Conservation (phyloP, 2,888 invertebrate genomes). For the Troilus luridus region DNA sequence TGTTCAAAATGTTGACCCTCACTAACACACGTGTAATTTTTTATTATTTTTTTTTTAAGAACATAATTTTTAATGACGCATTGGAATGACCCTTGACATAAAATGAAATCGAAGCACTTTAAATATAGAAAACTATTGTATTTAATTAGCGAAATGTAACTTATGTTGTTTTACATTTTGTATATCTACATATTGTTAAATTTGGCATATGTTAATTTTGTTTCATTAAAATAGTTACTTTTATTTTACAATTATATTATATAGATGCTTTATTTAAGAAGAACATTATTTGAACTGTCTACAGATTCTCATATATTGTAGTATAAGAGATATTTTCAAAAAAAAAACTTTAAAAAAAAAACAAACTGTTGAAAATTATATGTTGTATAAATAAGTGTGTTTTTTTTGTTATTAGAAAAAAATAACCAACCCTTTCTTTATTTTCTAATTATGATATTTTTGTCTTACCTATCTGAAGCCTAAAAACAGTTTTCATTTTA, state of each 20-base stretch:
- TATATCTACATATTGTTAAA: conserved; percentile 64
- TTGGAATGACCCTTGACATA: conserved; percentile 58
- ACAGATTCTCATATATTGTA: conserved; percentile 64
- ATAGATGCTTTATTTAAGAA: conserved; percentile 64
- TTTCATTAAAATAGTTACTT: conserved; percentile 62
- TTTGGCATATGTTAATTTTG: conserved; percentile 64
- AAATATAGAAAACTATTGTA: conserved; percentile 54
- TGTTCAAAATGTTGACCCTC: conserved; percentile 31
- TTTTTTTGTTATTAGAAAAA: not conserved
- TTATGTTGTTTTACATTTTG: conserved; percentile 62
- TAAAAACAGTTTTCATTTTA: too few relatives aligned
- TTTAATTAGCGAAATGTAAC: conserved; percentile 54
- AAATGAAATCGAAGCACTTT: conserved; percentile 51
- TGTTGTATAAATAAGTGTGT: conserved; percentile 62
- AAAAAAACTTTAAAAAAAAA: conserved; percentile 59
- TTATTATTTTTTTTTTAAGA: conserved; percentile 13
- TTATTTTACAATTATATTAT: conserved; percentile 63
- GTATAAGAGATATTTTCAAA: conserved; percentile 64
- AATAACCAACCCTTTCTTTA: not conserved
- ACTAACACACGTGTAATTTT: conserved; percentile 21
- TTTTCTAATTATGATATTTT: not conserved
- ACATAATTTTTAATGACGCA: conserved; percentile 45
- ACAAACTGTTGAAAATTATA: conserved; percentile 64
- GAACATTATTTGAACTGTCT: conserved; percentile 64
- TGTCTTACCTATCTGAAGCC: too few relatives aligned